Percentiles rank a stretch among this genome's conserved stretches.
Conservation (phyloP, 2,797 vertebrate species). For the Emydoidea blandingii region DNA sequence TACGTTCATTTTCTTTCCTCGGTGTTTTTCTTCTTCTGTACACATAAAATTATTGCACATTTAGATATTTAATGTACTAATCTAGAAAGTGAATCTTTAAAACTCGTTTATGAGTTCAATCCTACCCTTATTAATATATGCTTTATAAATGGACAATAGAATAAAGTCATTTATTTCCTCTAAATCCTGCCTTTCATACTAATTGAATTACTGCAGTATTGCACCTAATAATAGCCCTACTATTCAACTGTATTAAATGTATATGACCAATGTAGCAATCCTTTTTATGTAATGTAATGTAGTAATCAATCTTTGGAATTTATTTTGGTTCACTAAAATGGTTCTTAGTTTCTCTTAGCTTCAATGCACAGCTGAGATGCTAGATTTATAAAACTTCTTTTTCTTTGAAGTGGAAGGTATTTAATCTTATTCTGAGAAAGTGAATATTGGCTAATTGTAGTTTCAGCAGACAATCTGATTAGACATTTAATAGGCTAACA, state of each 20-base stretch:
- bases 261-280: not conserved
- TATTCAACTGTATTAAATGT: not conserved
- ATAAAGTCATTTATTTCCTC: not conserved
- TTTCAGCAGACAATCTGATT: slow-evolving; percentile 41
- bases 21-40: not conserved
- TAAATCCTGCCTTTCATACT: not conserved
- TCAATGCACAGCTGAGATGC: not conserved
- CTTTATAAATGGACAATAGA: not conserved
- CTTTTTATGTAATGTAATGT: not conserved
- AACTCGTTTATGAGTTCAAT: not conserved
- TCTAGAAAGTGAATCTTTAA: not conserved
- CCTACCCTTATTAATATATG: not conserved
- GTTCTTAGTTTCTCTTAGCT: not conserved
- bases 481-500: slow-evolving; percentile 58
- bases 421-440: slow-evolving; percentile 35
- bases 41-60: not conserved
- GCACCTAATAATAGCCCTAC: not conserved
- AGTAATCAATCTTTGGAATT: not conserved
- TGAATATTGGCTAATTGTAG: slow-evolving; percentile 52
- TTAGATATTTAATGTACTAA: not conserved
- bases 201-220: not conserved
- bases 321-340: not conserved
- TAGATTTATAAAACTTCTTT: not conserved
- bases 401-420: not conserved
- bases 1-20: slow-evolving; percentile 18